These are phyloP conservation scores for Cryptocephalus primarius DNA, from an alignment of 2,888 invertebrate genomes.

Conservation along the genomic window DNA sequence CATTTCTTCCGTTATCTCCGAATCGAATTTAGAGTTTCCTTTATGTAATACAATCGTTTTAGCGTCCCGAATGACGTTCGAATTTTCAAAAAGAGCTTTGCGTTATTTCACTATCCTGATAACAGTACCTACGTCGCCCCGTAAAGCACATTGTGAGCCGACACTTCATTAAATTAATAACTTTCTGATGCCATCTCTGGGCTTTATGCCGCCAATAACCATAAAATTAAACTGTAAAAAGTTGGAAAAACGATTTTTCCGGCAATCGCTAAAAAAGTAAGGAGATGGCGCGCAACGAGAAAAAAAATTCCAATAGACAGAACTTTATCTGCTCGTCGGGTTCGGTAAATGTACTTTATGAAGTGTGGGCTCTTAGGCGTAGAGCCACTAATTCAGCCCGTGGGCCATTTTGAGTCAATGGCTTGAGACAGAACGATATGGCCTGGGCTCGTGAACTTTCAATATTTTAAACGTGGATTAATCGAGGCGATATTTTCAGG, in stretches of 20 bases:
- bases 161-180: slow-evolving; percentile 3
- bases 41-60: no score
- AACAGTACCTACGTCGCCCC: no score
- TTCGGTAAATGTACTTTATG: slow-evolving; percentile 13
- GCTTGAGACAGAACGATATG: slow-evolving; percentile 10
- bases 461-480: slow-evolving; percentile 12
- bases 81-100: no score
- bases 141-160: not conserved
- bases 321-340: slow-evolving; percentile 9
- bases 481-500: slow-evolving; percentile 3
- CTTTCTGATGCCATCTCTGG: not conserved
- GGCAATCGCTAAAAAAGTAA: slow-evolving; percentile 5
- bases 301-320: slow-evolving; percentile 2
- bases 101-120: no score
- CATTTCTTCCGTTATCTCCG: no score
- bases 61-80: no score
- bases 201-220: slow-evolving; percentile 4
- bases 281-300: slow-evolving; percentile 2
- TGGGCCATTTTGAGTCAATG: slow-evolving; percentile 12
- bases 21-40: no score
- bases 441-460: slow-evolving; percentile 5
- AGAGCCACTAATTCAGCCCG: slow-evolving; percentile 4
- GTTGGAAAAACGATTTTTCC: slow-evolving; percentile 2
- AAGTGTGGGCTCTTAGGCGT: slow-evolving; percentile 7
- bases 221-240: slow-evolving; percentile 7